These are phyloP conservation scores for Phoebastria nigripes DNA, from an alignment of 2,797 vertebrate species.

Conservation along the genomic window DNA sequence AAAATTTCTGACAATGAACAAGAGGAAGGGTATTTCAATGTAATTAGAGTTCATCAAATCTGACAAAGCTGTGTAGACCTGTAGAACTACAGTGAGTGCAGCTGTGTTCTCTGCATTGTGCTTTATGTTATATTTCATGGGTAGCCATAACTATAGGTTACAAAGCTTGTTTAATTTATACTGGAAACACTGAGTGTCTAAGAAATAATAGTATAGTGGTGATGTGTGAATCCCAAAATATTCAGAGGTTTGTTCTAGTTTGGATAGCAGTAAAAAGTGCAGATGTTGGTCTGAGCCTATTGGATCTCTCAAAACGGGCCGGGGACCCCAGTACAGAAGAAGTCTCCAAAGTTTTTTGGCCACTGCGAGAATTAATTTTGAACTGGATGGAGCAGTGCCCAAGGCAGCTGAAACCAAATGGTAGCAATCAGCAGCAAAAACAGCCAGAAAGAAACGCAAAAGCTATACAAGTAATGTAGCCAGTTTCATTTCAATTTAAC, in stretches of 20 bases:
- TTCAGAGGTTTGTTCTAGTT: not conserved
- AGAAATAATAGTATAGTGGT: not conserved
- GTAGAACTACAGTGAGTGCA: not conserved
- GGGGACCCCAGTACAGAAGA: not conserved
- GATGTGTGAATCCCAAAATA: conserved; percentile 6
- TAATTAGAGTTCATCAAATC: not conserved
- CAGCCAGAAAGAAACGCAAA: not conserved
- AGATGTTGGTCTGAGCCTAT: not conserved
- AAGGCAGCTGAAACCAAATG: conserved; percentile 12
- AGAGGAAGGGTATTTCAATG: not conserved
- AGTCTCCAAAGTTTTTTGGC: not conserved
- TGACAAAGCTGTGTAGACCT: not conserved
- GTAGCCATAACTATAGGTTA: not conserved
- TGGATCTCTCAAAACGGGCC: not conserved
- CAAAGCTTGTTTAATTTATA: not conserved
- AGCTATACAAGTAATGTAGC: not conserved
- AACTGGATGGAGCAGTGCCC: not conserved
- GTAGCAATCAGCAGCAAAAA: conserved; percentile 19
- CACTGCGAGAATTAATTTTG: not conserved
- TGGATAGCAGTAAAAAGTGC: not conserved
- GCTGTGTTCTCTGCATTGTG: not conserved
- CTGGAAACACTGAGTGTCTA: not conserved
- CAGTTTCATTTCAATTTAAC: not conserved
- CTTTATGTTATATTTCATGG: not conserved
- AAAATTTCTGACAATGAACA: not conserved